Evolutionary conservation across 1,140 invertebrate species (phyloP), one percentile per base, ranked within the genome.

Genomic region (Nilaparvata lugens): DNA sequence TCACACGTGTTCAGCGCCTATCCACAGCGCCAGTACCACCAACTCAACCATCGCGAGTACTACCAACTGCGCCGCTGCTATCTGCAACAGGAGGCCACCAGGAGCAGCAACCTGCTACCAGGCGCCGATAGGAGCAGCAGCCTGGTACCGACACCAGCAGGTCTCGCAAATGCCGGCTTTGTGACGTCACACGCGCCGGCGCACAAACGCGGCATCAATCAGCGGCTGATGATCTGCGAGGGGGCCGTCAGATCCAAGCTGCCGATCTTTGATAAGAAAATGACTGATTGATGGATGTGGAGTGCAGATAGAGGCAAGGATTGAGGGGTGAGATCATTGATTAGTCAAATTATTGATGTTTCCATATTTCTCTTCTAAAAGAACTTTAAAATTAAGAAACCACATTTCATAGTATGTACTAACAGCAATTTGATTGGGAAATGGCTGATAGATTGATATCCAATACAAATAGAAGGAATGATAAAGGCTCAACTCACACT

Each of bases 211-310:
- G 64, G 65, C 54, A 25, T 59, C 14, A 62, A 56, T 24, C 64
- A 67, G 42, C 75, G 88, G 25, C 77, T 90, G 43, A 81, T 84
- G 64, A 78, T 89, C 13, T 92, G 88, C 70, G 89, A 91, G 69
- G 89, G 89, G 54, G 88, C 88, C 14, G 89, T 92, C 28, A 79
- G 82, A 65, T 91, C 88, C 45, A 92, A 92, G 73, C 76, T 92
- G 66, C 86, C 84, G 43, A 79, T 91, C n/a, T 92, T 92, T 71
- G 88, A 92, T 72, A 88, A 88, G 68, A 87, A 88, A 74, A 45
- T 45, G 14, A 11, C 14, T 45, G 19, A 45, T 45, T 28, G 25
- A 28, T 28, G 25, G 3, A 28, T 28, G 25, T 28, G 3, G 25
- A 28, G 25, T 4, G 25, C 25, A 28, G 25, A 3, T 28, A 28